Evolutionary conservation across 2,113 vertebrate species (phyloP).

Genomic region (Eubucco bourcierii): DNA sequence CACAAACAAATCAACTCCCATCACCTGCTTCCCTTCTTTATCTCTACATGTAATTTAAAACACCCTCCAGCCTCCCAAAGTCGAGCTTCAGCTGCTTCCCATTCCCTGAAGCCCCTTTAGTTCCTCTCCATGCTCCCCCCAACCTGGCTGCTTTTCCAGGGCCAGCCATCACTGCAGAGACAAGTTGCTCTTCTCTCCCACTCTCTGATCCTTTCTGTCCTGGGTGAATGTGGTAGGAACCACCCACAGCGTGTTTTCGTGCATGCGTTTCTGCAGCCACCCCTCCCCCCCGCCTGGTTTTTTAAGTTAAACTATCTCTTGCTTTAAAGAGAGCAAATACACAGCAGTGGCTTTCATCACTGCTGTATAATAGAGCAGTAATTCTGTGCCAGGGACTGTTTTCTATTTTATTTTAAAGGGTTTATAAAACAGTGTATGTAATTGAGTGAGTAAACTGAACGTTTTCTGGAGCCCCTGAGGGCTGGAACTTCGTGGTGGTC

Average conservation of each 20-base stretch:
- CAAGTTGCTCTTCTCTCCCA: slow-evolving; percentile 60
- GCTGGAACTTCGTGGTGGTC: slow-evolving; percentile 78
- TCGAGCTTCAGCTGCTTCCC: slow-evolving; percentile 65
- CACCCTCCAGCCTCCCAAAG: slow-evolving; percentile 48
- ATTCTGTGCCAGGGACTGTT: slow-evolving; percentile 72
- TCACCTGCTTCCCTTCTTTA: slow-evolving; percentile 69
- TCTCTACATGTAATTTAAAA: slow-evolving; percentile 62
- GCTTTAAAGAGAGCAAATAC: slow-evolving; percentile 70
- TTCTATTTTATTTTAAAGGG: slow-evolving; percentile 74
- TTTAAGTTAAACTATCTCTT: slow-evolving; percentile 70
- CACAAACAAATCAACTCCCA: slow-evolving; percentile 52
- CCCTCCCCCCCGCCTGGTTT: slow-evolving; percentile 36
- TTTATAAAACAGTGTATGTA: slow-evolving; percentile 73
- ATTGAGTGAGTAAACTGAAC: slow-evolving; percentile 73
- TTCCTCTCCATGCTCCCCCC: not conserved
- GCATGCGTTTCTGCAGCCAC: slow-evolving; percentile 57
- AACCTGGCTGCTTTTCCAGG: slow-evolving; percentile 44
- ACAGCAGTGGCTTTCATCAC: slow-evolving; percentile 70
- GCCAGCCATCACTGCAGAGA: slow-evolving; percentile 49
- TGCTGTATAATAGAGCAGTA: slow-evolving; percentile 70
- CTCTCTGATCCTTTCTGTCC: slow-evolving; percentile 69
- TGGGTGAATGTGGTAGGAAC: slow-evolving; percentile 59
- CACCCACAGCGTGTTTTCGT: slow-evolving; percentile 62
- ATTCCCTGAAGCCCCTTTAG: slow-evolving; percentile 48
- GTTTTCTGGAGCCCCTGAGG: slow-evolving; percentile 68